Base-by-base conservation (phyloP, 2,113 vertebrate species). In the Phoxinus phoxinus region DNA sequence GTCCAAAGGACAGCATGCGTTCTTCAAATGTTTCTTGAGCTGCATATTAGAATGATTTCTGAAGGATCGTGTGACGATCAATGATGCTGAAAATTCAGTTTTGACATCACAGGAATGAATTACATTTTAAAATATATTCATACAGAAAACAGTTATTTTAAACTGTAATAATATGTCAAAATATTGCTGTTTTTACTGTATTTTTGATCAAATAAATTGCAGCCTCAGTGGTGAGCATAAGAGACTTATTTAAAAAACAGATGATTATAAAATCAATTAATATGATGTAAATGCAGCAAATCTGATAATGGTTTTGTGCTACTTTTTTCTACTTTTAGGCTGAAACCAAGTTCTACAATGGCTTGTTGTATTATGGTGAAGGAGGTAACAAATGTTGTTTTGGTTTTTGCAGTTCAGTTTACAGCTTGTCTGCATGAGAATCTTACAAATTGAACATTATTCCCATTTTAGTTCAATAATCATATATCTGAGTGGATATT, bases 341-440 rank as follows among this genome's bases (percentile, higher is more conserved):
- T 86, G 98, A 99, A 96, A 97, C 95, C 63, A 99, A 97, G 89
- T 99, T 99, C 94, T 99, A 99, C 92, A 99, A 96, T 92, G 98
- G 98, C 74, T 95, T 99, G 63, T 93, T 99, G 92, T 99, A 97
- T 92, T 99, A 99, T 88, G 98, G 98, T 90, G 98, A 99, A 95
- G 98, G 98, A 96, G 97, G 98, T 99, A 92, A 92, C 93, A 32
- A 67, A 32, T n/a, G 19, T 12, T 77, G n/a, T 41, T 75, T 32
- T 37, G 27, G 1, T 82, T 67, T 30, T 86, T 59, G 61, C 11
- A 32, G 15, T 76, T 32, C 13, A 17, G n/a, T 74, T 46, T 56
- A 35, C 30, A 27, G 5, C 5, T 30, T 1, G 9, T 37, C 5
- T 59, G 12, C 75, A 35, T 10, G 6, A 37, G 11, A 44, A 41